Conservation (phyloP, 2,888 invertebrate species). For the Heteromurus nitidus region DNA sequence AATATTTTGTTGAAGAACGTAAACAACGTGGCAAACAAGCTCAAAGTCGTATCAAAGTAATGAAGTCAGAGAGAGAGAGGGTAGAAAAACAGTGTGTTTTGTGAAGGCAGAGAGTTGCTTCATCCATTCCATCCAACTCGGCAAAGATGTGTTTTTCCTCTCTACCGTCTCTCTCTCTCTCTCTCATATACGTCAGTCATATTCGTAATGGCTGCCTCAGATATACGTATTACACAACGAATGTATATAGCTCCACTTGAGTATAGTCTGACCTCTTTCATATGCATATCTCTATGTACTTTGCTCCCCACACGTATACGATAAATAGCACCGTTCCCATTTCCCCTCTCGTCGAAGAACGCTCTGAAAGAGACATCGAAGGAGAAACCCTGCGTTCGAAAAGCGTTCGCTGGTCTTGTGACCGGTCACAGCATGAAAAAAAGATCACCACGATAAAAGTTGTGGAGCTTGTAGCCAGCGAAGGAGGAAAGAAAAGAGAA, state of each 20-base stretch:
- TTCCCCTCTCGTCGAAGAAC: conserved; percentile 35
- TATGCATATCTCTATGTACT: conserved; percentile 24
- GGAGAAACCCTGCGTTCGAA: conserved; percentile 44
- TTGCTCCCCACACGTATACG: conserved; percentile 7
- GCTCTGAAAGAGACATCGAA: conserved; percentile 32
- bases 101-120: conserved; percentile 8
- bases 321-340: conserved; percentile 21
- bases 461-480: neutral
- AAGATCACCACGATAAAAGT: neutral
- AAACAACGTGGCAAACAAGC: conserved; percentile 24
- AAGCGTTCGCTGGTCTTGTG: conserved; percentile 41
- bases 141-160: neutral
- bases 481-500: conserved; percentile 25
- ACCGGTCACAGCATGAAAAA: conserved; percentile 44
- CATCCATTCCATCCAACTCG: conserved; percentile 36
- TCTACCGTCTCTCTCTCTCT: neutral
- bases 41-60: neutral
- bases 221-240: conserved; percentile 40
- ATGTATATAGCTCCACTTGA: conserved; percentile 28
- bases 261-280: conserved; percentile 50
- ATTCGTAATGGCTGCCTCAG: conserved; percentile 42
- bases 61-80: neutral
- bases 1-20: conserved; percentile 27
- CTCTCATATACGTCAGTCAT: conserved; percentile 43
- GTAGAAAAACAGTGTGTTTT: neutral